These are phyloP conservation scores for Strix uralensis DNA, from an alignment of 2,113 vertebrate genomes.

Conservation along the genomic window DNA sequence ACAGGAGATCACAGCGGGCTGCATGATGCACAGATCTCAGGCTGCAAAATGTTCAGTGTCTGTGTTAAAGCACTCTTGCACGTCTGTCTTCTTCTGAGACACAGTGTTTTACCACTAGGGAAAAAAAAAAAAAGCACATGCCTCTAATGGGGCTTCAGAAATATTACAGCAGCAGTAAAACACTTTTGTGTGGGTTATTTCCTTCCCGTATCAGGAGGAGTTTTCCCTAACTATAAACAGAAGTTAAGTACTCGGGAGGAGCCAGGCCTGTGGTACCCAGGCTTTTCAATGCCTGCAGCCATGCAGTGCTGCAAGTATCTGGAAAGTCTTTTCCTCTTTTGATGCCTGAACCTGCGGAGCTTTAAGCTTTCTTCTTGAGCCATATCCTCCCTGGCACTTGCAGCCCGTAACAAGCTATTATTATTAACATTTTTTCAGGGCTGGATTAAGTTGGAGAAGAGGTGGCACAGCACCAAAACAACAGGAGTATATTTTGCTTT, in stretches of 20 bases:
- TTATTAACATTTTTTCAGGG: constrained; percentile 25
- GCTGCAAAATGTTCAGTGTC: accelerated
- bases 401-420: neutral
- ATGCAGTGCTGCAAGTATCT: neutral
- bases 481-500: constrained; percentile 1
- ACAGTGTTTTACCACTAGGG: neutral
- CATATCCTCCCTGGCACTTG: constrained; percentile 1
- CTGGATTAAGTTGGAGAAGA: constrained; percentile 16
- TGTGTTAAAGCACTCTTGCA: neutral
- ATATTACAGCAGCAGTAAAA: constrained; percentile 1
- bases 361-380: constrained; percentile 25
- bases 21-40: accelerated
- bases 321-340: constrained; percentile 37
- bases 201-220: constrained; percentile 2
- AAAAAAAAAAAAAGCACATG: neutral
- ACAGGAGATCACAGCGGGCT: neutral
- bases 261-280: neutral
- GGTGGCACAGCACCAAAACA: neutral
- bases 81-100: neutral
- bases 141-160: constrained; percentile 10
- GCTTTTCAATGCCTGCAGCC: constrained; percentile 14
- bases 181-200: constrained; percentile 38
- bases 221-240: constrained; percentile 27
- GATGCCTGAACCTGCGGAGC: constrained; percentile 36
- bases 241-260: neutral